phyloP scores from a whole-genome alignment of 2,888 invertebrate species.

The Andrena praecox region DNA sequence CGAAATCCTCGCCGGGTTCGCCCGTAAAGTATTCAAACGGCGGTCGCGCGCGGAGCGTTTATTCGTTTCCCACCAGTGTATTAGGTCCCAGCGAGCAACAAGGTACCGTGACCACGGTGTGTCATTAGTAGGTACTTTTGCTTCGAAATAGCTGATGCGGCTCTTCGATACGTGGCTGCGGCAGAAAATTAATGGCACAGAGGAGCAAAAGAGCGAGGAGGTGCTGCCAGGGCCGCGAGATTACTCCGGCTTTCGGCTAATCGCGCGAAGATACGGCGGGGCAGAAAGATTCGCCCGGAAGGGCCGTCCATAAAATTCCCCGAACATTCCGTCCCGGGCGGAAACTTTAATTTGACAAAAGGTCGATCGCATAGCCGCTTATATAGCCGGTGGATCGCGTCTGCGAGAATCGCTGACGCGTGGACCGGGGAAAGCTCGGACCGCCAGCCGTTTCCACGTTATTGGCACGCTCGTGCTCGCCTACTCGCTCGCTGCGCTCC shows the following conservation, averaged over 20 bases:
- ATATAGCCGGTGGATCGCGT: conserved; percentile 6
- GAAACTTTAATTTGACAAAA: conserved; percentile 18
- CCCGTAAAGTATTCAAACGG: neutral
- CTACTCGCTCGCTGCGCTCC: neutral
- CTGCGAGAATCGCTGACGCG: conserved; percentile 39
- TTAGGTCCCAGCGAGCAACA: neutral
- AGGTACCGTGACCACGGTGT: neutral
- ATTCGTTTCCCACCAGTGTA: neutral
- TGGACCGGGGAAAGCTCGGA: neutral
- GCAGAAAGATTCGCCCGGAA: neutral
- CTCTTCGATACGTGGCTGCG: neutral
- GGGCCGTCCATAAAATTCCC: neutral
- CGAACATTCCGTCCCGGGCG: neutral
- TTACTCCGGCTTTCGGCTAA: neutral
- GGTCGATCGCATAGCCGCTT: conserved; percentile 5
- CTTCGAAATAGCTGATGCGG: neutral
- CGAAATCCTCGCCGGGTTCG: neutral
- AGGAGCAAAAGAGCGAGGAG: conserved; percentile 24
- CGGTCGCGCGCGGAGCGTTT: neutral
- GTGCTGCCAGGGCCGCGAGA: neutral
- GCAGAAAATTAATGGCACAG: conserved; percentile 23
- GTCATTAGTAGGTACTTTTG: neutral
- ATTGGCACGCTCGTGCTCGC: conserved; percentile 18
- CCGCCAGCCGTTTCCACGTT: conserved; percentile 26
- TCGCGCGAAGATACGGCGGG: neutral